Conservation (phyloP, 2,113 vertebrate genomes). For the Odontesthes bonariensis region DNA sequence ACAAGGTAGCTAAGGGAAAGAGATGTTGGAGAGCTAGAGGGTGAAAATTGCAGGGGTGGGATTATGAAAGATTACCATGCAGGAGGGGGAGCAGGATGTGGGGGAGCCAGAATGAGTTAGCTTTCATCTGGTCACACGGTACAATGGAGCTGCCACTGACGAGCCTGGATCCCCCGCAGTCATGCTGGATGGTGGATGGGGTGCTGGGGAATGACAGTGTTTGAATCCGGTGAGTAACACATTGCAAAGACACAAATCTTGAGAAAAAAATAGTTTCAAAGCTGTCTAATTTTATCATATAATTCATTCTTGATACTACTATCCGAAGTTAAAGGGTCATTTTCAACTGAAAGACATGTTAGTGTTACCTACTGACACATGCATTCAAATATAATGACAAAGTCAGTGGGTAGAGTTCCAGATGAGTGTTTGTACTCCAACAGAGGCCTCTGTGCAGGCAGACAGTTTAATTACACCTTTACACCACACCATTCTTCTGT, state of each 20-base stretch:
- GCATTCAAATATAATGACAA: conserved; percentile 59
- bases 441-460: conserved; percentile 61
- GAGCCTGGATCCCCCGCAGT: conserved; percentile 36
- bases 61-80: conserved; percentile 77
- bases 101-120: conserved; percentile 51
- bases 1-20: conserved; percentile 13
- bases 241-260: background rate
- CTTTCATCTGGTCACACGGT: conserved; percentile 71
- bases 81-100: conserved; percentile 73
- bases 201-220: conserved; percentile 40
- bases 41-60: conserved; percentile 70
- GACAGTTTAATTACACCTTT: conserved; percentile 77
- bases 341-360: conserved; percentile 6
- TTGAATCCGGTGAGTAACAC: background rate
- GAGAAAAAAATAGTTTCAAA: background rate
- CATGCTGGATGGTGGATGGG: conserved; percentile 45
- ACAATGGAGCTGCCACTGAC: conserved; percentile 74
- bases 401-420: conserved; percentile 47
- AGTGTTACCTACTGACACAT: conserved; percentile 18
- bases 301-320: background rate
- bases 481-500: conserved; percentile 53
- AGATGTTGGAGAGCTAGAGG: conserved; percentile 42
- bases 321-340: background rate
- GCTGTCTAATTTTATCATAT: background rate
- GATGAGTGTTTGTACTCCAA: conserved; percentile 68